Conservation (phyloP, 1,140 invertebrate genomes). For the Globodera rostochiensis region DNA sequence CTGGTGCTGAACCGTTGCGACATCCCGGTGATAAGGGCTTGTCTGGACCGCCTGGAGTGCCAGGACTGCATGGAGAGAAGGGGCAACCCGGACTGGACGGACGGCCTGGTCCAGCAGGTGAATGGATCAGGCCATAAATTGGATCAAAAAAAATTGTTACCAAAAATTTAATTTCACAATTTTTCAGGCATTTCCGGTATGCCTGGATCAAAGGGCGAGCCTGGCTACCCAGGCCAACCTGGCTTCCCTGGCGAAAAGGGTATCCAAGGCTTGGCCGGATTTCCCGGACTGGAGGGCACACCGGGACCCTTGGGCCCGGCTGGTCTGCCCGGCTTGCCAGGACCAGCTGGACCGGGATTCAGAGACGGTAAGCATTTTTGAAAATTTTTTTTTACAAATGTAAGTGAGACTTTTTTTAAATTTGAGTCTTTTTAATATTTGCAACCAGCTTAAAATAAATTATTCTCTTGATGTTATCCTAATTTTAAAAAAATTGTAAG, state of each 20-base stretch:
- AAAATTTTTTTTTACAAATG: background rate
- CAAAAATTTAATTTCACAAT: background rate
- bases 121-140: background rate
- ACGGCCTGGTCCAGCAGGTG: constrained; percentile 67
- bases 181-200: constrained; percentile 60
- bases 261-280: constrained; percentile 46
- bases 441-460: too few relatives aligned
- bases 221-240: constrained; percentile 52
- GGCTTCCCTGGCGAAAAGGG: constrained; percentile 61
- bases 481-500: too few relatives aligned
- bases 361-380: constrained; percentile 73
- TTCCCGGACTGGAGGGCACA: constrained; percentile 13
- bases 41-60: constrained; percentile 53
- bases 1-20: constrained; percentile 49
- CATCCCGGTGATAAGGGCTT: constrained; percentile 69
- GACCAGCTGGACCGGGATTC: constrained; percentile 68
- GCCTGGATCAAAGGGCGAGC: constrained; percentile 58
- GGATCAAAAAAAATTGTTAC: background rate
- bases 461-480: too few relatives aligned
- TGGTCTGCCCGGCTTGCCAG: constrained; percentile 38
- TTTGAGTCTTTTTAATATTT: too few relatives aligned
- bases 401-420: too few relatives aligned
- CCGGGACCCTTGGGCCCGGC: constrained; percentile 12
- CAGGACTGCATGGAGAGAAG: constrained; percentile 40
- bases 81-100: constrained; percentile 69